A percentile compares a stretch with the other conserved stretches of the same genome.
Conservation (phyloP, 2,888 invertebrate genomes). For the Melanargia galathea region DNA sequence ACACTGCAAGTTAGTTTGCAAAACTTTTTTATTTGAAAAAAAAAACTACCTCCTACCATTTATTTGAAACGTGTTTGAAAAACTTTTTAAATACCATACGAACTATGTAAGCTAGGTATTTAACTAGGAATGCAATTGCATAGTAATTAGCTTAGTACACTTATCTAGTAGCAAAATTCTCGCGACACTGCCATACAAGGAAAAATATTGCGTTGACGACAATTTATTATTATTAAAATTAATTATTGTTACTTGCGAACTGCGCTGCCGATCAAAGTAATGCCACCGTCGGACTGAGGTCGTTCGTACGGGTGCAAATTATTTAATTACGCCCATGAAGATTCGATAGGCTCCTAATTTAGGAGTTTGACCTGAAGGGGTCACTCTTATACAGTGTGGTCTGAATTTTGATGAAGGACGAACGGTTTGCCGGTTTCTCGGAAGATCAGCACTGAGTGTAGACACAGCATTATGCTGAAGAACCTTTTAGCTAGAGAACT, state of each 20-base stretch:
- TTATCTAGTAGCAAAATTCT: neutral
- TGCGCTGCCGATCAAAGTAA: slow-evolving; percentile 41
- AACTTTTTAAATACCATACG: no score
- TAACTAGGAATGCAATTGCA: neutral
- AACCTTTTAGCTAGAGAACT: no score
- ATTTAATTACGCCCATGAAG: slow-evolving; percentile 41
- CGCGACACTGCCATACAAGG: slow-evolving; percentile 38
- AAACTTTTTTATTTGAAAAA: no score
- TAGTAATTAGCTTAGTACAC: no score
- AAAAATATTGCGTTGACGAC: slow-evolving; percentile 27
- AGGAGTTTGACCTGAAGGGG: slow-evolving; percentile 52
- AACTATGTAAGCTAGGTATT: neutral
- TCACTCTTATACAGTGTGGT: slow-evolving; percentile 46
- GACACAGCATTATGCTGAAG: no score
- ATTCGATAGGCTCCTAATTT: slow-evolving; percentile 54
- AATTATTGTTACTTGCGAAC: slow-evolving; percentile 7
- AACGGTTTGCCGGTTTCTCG: no score
- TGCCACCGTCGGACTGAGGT: slow-evolving; percentile 41
- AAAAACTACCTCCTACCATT: no score
- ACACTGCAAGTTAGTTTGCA: no score
- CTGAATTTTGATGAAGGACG: neutral
- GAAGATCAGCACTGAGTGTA: no score
- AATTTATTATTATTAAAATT: slow-evolving; percentile 18
- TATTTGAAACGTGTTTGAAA: no score
- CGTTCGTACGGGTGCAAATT: slow-evolving; percentile 39